Base-by-base conservation (phyloP, 2,113 vertebrate genomes). In the Entelurus aequoreus region DNA sequence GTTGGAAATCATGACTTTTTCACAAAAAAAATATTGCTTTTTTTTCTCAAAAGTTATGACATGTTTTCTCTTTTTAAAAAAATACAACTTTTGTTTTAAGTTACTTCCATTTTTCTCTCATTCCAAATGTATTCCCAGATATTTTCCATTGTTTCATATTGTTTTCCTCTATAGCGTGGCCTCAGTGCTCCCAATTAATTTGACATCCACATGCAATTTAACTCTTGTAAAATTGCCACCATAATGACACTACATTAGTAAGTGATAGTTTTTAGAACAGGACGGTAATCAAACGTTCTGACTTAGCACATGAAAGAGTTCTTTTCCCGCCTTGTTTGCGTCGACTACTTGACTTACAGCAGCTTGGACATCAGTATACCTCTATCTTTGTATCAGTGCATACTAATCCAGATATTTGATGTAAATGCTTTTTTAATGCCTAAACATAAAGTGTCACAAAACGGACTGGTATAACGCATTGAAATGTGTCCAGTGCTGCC, bases 381-480 rank as follows among this genome's bases (percentile, higher is more conserved):
- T 87, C 77, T 65, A 58, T 84, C 77, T 65, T 53, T 65, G 60
- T 83, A 75, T 72, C 52, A 74, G 35, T 70, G 58, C 71, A 68
- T 56, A 76, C 65, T 79, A 80, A 84, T 69, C 71, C 62, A 71
- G 51, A 72, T 69, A 71, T 68, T 68, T 67, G 15, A 55, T 80
- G 63, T 78, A 60, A 71, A 75, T 66, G 68, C 58, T 73, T 84
- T 82, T 40, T 42, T 42, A 3, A 9, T 78, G 71, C 28, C 52
- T 71, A 59, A 60, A 68, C 37, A 66, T 62, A 73, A 72, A 80
- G 37, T 19, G 2, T 58, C 65, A 71, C n/a, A 56, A 68, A 71
- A 69, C 58, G 66, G 73, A 69, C 54, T 62, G 60, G 59, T 66
- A 73, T 63, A 73, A 40, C 67, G 72, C 63, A 73, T 63, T 59